Base-by-base conservation (phyloP, 1,140 invertebrate species). In the Drosophila littoralis region DNA sequence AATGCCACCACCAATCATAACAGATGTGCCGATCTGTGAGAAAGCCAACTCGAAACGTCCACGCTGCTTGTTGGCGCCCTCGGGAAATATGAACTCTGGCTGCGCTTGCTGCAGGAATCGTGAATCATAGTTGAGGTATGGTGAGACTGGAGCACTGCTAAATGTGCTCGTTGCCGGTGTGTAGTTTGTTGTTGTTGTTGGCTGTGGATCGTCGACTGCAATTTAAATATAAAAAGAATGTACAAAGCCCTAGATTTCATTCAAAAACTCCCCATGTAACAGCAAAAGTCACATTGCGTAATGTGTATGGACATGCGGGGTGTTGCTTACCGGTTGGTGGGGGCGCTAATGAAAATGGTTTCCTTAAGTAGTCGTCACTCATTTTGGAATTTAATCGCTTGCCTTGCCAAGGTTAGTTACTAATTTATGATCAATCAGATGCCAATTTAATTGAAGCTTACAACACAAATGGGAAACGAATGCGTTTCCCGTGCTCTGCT, bases 41-140 rank as follows among this genome's bases (percentile, higher is more conserved):
- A 99, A 97, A 12, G 97, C 97, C 59, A 98, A 93, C 93, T 98
- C 97, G 91, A 98, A 97, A 57, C 97, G 93, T 28, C 97, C 97
- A 92, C 97, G 92, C 75, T 96, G 95, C 83, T 96, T 95, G 33
- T 93, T 94, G n/a, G 95, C 95, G 55, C 97, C 94, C 93, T 98
- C 98, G 36, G 97, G 96, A 84, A 98, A 97, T 82, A 99, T 97
- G 85, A 97, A 99, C 93, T 99, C 97, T 57, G 97, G 97, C 84
- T 98, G 96, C 85, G 94, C 94, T 84, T 95, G 94, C 46, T 95
- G 95, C 70, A 98, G 94, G 91, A 97, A 97, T 35, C 95, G 93
- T 33, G 97, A 97, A 93, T 98, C 97, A 92, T 98, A 97, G 93
- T 98, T 98, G 75, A 99, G 94, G 92, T 98, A 99, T 4, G 98